Percentiles rank a stretch among this genome's conserved stretches.
phyloP scores from a whole-genome alignment of 92 coral and sea anemone genomes.

The Zoanthus sansibaricus region DNA sequence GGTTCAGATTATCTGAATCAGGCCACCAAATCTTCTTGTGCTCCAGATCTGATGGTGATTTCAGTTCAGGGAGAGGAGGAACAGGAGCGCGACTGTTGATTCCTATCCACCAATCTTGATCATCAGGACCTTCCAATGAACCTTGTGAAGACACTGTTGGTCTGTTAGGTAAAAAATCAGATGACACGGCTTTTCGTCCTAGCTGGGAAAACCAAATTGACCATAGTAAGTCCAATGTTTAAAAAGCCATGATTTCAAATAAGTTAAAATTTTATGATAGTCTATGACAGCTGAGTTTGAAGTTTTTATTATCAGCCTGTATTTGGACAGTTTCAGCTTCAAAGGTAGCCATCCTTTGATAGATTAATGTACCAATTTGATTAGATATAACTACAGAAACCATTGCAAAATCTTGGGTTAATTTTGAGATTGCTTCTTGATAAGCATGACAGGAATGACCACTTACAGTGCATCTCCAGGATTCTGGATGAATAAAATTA shows the following conservation, averaged over 20 bases:
- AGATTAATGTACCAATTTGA: no score
- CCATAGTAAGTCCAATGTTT: not conserved
- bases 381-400: no score
- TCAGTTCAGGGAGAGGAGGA: slow-evolving; percentile 77
- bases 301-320: no score
- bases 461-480: no score
- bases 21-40: slow-evolving; percentile 66
- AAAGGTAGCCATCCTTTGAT: no score
- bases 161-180: slow-evolving; percentile 54
- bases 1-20: slow-evolving; percentile 37
- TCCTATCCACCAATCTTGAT: slow-evolving; percentile 83
- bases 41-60: slow-evolving; percentile 71
- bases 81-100: slow-evolving; percentile 66
- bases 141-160: slow-evolving; percentile 47
- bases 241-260: not conserved
- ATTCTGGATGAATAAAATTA: no score
- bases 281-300: not conserved
- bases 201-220: slow-evolving; percentile 3
- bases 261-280: not conserved
- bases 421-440: no score
- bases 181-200: not conserved
- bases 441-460: no score
- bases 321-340: no score
- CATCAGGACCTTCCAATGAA: slow-evolving; percentile 48
- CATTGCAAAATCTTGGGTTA: no score